Evolutionary conservation across 2,113 vertebrate species (phyloP).

Genomic region (Empidonax traillii): DNA sequence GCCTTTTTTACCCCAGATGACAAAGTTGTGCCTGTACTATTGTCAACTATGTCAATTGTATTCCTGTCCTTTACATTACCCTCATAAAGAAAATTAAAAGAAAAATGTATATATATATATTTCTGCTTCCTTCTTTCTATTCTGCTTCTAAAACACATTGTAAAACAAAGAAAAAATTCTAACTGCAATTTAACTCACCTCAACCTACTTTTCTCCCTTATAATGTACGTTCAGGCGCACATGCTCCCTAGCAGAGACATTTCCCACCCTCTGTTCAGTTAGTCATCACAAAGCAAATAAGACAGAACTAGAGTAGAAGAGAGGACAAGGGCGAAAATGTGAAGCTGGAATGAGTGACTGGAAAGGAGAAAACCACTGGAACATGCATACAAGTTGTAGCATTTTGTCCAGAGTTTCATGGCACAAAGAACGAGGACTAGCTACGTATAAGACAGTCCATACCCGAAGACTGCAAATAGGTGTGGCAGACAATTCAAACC

Average conservation of each 20-base stretch:
- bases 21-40: background rate
- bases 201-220: background rate
- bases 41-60: background rate
- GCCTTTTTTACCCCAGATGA: background rate
- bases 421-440: background rate
- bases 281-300: background rate
- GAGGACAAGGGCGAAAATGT: background rate
- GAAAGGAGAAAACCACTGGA: background rate
- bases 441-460: background rate
- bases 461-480: background rate
- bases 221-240: background rate
- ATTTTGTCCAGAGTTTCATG: background rate
- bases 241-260: fast-evolving
- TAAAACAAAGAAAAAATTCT: background rate
- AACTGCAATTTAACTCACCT: background rate
- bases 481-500: background rate
- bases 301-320: background rate
- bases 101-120: background rate
- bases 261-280: background rate
- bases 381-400: background rate
- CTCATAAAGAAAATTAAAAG: background rate
- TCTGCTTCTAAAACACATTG: background rate
- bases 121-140: background rate
- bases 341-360: background rate
- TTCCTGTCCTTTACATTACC: background rate